A percentile compares a stretch with the other conserved stretches of the same genome.
Evolutionary conservation across 1,140 invertebrate genomes (phyloP).

Genomic region (Mercenaria mercenaria): DNA sequence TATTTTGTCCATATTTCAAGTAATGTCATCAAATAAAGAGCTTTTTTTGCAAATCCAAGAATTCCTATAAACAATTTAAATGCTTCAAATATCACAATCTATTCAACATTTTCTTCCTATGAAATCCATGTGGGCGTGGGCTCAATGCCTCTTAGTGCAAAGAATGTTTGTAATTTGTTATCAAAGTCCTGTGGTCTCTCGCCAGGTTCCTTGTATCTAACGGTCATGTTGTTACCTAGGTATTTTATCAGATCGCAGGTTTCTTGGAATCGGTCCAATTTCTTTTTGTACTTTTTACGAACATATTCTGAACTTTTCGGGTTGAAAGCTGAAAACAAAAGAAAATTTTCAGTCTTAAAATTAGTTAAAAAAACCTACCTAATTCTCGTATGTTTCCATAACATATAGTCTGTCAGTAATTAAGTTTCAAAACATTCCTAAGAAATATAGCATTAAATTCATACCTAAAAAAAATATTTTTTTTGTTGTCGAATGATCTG

Average conservation of each 20-base stretch:
- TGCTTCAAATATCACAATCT: neutral
- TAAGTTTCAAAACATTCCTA: too few species aligned
- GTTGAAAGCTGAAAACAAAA: slow-evolving; percentile 84
- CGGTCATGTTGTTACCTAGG: slow-evolving; percentile 85
- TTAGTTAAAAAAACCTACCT: neutral
- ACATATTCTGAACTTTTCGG: slow-evolving; percentile 86
- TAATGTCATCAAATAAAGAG: too few species aligned
- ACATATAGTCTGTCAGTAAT: too few species aligned
- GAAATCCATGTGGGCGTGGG: slow-evolving; percentile 83
- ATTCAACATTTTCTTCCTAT: slow-evolving; percentile 17
- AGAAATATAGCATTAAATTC: too few species aligned
- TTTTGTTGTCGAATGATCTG: too few species aligned
- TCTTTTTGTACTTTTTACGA: slow-evolving; percentile 85
- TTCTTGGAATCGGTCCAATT: slow-evolving; percentile 85
- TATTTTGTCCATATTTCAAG: too few species aligned
- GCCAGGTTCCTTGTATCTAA: slow-evolving; percentile 83
- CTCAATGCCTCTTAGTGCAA: slow-evolving; percentile 81
- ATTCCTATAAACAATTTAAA: neutral
- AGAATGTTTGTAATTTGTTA: slow-evolving; percentile 84
- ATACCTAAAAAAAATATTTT: too few species aligned
- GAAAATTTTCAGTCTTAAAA: neutral
- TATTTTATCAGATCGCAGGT: slow-evolving; percentile 85
- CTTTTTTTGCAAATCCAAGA: neutral
- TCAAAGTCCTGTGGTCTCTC: slow-evolving; percentile 85
- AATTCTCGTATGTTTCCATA: too few species aligned